Conservation (phyloP, 1,140 invertebrate species). For the Drosophila gunungcola region DNA sequence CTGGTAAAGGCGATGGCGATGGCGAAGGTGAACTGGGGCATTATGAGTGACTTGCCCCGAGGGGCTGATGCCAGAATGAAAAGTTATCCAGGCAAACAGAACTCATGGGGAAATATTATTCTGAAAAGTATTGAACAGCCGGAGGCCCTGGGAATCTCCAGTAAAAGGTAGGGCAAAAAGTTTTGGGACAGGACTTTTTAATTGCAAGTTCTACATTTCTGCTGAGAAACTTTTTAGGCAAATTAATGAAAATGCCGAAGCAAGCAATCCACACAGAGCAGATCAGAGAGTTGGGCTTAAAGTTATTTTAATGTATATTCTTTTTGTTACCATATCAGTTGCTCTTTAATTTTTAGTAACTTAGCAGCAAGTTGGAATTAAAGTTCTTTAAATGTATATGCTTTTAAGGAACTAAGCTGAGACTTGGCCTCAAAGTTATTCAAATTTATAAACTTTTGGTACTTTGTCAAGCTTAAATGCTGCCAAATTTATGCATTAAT, state of each 20-base stretch:
- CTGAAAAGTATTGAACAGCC: slow-evolving; percentile 40
- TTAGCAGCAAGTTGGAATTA: no score
- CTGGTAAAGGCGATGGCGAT: slow-evolving; percentile 1
- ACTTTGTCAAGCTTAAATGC: background rate
- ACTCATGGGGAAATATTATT: slow-evolving; percentile 23
- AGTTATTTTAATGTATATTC: background rate
- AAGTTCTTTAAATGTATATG: no score
- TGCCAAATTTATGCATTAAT: slow-evolving; percentile 32
- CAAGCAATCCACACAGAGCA: slow-evolving; percentile 23
- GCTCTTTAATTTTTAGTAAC: background rate
- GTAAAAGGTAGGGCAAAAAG: slow-evolving; percentile 11
- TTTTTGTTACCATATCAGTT: background rate
- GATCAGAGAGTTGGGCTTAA: slow-evolving; percentile 12
- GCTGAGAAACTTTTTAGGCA: slow-evolving; percentile 16
- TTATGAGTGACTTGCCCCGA: slow-evolving; percentile 38
- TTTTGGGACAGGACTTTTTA: slow-evolving; percentile 29
- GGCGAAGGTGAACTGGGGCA: slow-evolving; percentile 26
- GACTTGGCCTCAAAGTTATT: no score
- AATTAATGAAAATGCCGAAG: slow-evolving; percentile 39
- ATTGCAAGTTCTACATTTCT: slow-evolving; percentile 37
- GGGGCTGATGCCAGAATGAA: slow-evolving; percentile 39
- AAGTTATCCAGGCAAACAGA: slow-evolving; percentile 38
- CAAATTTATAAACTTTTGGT: background rate
- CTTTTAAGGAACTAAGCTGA: no score
- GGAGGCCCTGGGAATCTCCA: background rate